phyloP scores from a whole-genome alignment of 2,113 vertebrate genomes.

The Lophura nycthemera region DNA sequence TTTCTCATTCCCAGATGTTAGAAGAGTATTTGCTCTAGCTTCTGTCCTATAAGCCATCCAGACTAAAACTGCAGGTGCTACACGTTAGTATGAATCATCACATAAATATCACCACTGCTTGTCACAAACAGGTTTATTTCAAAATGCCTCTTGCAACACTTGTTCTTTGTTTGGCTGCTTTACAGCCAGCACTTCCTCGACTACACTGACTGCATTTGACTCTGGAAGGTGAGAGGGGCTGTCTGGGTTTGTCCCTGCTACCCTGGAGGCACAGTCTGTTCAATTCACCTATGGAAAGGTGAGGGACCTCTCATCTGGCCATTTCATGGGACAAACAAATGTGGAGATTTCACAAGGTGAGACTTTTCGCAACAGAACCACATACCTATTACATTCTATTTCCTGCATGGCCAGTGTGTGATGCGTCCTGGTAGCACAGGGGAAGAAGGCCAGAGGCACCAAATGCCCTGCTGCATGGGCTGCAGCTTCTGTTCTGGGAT shows the following conservation, averaged over 20 bases:
- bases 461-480: fast-evolving
- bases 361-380: background rate
- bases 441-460: background rate
- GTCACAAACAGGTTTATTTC: slow-evolving; percentile 54
- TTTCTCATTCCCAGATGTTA: background rate
- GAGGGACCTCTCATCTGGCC: background rate
- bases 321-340: background rate
- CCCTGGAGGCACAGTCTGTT: background rate
- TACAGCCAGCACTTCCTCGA: background rate
- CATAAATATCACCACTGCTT: background rate
- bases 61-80: slow-evolving; percentile 6
- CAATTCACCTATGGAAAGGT: background rate
- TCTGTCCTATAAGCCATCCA: background rate
- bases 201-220: background rate
- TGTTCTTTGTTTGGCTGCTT: slow-evolving; percentile 3
- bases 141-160: slow-evolving; percentile 50
- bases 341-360: background rate
- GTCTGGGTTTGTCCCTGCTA: background rate
- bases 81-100: background rate
- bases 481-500: background rate
- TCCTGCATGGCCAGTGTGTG: background rate
- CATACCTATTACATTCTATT: background rate
- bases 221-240: background rate
- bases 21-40: background rate
- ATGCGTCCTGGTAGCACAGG: background rate